Conservation (phyloP, 2,888 invertebrate species). For the Mechanitis messenoides region DNA sequence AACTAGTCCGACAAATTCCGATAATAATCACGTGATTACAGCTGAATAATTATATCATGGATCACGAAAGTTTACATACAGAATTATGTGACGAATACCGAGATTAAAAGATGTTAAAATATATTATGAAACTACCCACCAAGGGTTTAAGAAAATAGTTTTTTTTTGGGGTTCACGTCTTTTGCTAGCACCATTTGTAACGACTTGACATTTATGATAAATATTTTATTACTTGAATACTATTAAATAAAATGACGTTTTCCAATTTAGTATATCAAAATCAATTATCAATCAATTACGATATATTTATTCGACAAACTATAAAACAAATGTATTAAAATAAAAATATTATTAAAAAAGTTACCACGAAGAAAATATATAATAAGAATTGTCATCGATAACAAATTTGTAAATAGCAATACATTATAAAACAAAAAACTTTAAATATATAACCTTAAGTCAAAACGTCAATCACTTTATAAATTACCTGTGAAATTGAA, state of each 20-base stretch:
- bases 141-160: neutral
- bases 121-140: conserved; percentile 2
- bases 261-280: too few species aligned
- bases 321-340: too few species aligned
- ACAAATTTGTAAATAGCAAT: neutral
- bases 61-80: too few species aligned
- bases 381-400: neutral
- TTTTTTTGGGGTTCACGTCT: neutral
- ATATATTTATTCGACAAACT: too few species aligned
- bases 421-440: neutral
- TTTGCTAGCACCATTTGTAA: neutral
- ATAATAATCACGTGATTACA: too few species aligned
- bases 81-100: too few species aligned
- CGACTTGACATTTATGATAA: neutral
- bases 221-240: neutral
- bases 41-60: too few species aligned
- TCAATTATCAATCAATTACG: too few species aligned
- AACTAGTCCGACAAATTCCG: too few species aligned
- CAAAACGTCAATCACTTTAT: neutral
- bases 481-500: conserved; percentile 12
- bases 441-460: neutral
- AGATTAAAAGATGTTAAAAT: neutral
- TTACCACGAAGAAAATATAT: too few species aligned
- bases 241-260: neutral
- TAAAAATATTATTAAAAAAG: too few species aligned